phyloP scores from a whole-genome alignment of 2,797 vertebrate genomes.

The Microcaecilia unicolor region DNA sequence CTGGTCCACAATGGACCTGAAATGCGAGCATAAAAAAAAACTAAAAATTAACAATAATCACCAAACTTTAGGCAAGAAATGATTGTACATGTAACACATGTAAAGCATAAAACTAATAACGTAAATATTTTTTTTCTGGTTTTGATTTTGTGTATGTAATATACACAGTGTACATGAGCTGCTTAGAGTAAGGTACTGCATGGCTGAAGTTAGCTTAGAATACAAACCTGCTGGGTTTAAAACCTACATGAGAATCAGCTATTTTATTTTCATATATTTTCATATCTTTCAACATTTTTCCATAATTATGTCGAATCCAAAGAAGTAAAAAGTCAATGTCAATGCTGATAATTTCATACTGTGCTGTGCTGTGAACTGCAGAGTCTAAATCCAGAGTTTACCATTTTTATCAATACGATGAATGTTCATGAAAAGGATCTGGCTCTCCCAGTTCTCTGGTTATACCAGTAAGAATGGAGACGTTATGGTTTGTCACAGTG shows the following conservation, averaged over 20 bases:
- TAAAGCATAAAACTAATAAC: constrained; percentile 32
- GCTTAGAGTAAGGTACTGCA: not conserved
- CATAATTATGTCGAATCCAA: no score
- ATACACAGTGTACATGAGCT: constrained; percentile 29
- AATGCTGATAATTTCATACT: no score
- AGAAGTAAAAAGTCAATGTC: no score
- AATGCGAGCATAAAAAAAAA: constrained; percentile 45
- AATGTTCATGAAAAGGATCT: no score
- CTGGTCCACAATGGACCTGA: constrained; percentile 52
- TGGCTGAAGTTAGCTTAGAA: not conserved
- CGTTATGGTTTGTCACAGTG: no score
- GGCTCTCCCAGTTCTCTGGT: no score
- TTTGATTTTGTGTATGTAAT: constrained; percentile 21
- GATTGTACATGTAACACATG: constrained; percentile 30
- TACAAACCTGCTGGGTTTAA: no score
- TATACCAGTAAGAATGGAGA: no score
- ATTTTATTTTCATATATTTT: no score
- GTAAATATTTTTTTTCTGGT: constrained; percentile 20
- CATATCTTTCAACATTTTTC: not conserved
- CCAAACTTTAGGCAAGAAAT: constrained; percentile 43
- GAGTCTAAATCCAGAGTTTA: no score
- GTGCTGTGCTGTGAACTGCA: no score
- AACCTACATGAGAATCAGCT: not conserved
- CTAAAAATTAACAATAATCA: constrained; percentile 47
- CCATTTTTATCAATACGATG: not conserved